phyloP scores from a whole-genome alignment of 2,797 vertebrate genomes.

The Astyanax mexicanus region DNA sequence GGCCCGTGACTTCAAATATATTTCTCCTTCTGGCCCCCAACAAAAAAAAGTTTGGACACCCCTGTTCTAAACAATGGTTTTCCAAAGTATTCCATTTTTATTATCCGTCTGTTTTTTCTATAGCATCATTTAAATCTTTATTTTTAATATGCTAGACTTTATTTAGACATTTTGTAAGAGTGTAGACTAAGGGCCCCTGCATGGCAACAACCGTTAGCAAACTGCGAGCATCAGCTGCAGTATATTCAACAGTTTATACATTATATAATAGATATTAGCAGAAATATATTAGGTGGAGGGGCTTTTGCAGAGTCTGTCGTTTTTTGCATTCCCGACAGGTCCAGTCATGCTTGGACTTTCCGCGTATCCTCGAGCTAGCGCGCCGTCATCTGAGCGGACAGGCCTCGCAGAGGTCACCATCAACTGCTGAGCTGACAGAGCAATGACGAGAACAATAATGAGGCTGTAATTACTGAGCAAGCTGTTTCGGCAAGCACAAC shows the following conservation, averaged over 20 bases:
- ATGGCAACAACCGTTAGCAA: no score
- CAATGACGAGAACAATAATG: conserved; percentile 60
- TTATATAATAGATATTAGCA: no score
- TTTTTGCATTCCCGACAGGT: conserved; percentile 38
- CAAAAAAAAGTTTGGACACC: no score
- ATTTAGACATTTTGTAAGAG: no score
- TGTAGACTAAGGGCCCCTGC: not conserved
- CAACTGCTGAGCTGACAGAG: conserved; percentile 55
- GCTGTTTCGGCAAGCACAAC: conserved; percentile 52
- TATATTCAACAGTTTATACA: not conserved
- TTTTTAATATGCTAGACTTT: no score
- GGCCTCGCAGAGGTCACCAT: conserved; percentile 55
- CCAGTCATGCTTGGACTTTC: conserved; percentile 23
- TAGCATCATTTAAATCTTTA: no score
- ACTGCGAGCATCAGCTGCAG: not conserved
- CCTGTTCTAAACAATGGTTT: no score
- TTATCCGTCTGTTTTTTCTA: no score
- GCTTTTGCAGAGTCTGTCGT: no score
- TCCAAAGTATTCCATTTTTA: no score
- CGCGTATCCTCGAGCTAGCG: conserved; percentile 23
- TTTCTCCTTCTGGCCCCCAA: no score
- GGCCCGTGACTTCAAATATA: no score
- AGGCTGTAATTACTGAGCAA: conserved; percentile 62
- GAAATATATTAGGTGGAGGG: conserved; percentile 17
- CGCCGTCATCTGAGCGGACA: conserved; percentile 52